phyloP scores from a whole-genome alignment of 30 jellyfish, hydroid and myxozoan species.

The Turritopsis dohrnii region DNA sequence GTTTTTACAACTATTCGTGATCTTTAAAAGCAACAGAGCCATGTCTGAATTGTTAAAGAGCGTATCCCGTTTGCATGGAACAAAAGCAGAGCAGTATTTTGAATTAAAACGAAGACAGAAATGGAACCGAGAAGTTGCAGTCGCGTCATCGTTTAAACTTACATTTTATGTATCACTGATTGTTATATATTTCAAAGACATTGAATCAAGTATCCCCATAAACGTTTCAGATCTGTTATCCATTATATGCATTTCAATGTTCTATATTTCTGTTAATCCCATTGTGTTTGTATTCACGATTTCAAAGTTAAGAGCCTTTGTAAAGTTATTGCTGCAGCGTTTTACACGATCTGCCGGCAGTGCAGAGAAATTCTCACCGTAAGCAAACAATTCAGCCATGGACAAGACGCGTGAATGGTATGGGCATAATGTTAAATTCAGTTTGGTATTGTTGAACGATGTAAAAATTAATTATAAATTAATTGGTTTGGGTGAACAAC shows the following conservation, averaged over 20 bases:
- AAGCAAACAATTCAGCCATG: neutral
- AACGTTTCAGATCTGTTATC: neutral
- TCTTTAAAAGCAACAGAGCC: neutral
- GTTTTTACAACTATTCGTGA: neutral
- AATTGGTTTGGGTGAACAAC: too few relatives aligned
- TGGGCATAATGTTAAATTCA: too few relatives aligned
- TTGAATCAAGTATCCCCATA: neutral
- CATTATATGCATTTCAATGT: neutral
- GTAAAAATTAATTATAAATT: too few relatives aligned
- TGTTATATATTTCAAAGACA: neutral
- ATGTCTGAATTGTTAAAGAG: neutral
- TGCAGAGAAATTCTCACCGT: neutral
- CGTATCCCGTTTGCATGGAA: neutral
- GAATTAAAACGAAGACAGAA: neutral
- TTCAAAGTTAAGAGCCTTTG: neutral
- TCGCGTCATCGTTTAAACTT: neutral
- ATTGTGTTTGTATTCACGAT: neutral
- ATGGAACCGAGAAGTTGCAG: neutral
- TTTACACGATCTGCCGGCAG: neutral
- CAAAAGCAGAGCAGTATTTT: neutral
- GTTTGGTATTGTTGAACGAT: too few relatives aligned
- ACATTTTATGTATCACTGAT: neutral
- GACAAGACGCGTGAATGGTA: too few relatives aligned
- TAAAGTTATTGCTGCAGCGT: neutral
- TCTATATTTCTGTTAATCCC: neutral